phyloP scores from a whole-genome alignment of 2,888 invertebrate species.

The Onchidella celtica region DNA sequence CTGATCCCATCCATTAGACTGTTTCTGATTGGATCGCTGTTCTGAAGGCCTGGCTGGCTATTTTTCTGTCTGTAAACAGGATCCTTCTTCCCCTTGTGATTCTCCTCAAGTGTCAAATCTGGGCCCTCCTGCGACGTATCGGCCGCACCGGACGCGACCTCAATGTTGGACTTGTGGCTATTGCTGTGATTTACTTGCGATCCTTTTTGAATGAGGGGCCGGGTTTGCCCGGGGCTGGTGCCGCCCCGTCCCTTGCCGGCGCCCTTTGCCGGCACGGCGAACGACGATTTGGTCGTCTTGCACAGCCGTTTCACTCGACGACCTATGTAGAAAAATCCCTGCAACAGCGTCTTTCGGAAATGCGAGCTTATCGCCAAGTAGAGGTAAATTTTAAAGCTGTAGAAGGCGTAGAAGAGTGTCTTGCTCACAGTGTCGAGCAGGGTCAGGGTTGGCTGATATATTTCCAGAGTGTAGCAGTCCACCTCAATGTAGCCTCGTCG shows the following conservation, averaged over 20 bases:
- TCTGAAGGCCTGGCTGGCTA: too few species aligned
- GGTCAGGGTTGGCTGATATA: constrained; percentile 12
- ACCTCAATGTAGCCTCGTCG: constrained; percentile 34
- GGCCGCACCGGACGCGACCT: too few species aligned
- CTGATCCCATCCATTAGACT: too few species aligned
- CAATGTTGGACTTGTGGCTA: neutral
- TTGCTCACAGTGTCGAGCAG: constrained; percentile 57
- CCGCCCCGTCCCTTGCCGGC: neutral
- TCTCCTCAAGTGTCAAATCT: too few species aligned
- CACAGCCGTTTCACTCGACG: too few species aligned
- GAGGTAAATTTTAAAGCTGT: constrained; percentile 67
- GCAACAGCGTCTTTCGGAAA: constrained; percentile 60
- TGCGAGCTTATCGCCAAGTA: constrained; percentile 63
- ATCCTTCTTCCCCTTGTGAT: too few species aligned
- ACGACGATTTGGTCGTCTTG: too few species aligned
- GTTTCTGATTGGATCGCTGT: too few species aligned
- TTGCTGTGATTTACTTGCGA: neutral
- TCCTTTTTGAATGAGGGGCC: neutral
- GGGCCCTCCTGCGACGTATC: too few species aligned
- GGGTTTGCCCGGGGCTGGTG: neutral
- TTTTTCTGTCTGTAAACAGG: too few species aligned
- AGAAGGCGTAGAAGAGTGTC: constrained; percentile 59
- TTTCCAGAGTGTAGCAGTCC: constrained; percentile 32
- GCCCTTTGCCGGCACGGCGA: neutral
- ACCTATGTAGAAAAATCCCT: constrained; percentile 1